These are phyloP conservation scores for Proterorhinus semilunaris DNA, from an alignment of 2,113 vertebrate species.

Conservation along the genomic window DNA sequence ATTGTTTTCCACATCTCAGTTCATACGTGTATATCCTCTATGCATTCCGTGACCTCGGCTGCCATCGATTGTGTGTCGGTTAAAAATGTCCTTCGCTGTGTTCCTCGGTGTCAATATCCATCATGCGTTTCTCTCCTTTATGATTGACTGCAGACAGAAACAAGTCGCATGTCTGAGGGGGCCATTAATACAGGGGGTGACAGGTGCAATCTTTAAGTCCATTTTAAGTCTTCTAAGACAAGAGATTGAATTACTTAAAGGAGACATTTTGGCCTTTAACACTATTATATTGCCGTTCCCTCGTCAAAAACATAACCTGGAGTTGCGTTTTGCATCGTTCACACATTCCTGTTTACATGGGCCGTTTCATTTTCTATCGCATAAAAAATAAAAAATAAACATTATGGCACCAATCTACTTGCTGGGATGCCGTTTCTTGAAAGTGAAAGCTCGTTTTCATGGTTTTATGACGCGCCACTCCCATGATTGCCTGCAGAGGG, in stretches of 20 bases:
- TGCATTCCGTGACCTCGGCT: conserved; percentile 34
- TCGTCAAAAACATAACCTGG: too few species aligned
- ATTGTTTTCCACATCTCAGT: background rate
- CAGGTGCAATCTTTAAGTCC: background rate
- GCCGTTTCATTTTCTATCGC: too few species aligned
- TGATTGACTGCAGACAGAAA: conserved; percentile 42
- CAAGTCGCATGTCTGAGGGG: conserved; percentile 25
- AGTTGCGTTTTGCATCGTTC: too few species aligned
- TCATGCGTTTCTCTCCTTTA: conserved; percentile 17
- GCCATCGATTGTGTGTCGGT: conserved; percentile 38
- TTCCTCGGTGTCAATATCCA: conserved; percentile 40
- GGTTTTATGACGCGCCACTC: too few species aligned
- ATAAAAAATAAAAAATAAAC: too few species aligned
- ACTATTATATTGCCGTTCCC: too few species aligned
- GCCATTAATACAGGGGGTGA: background rate
- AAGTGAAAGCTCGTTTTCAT: too few species aligned
- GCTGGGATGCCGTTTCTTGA: too few species aligned
- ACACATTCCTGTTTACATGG: too few species aligned
- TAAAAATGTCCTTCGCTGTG: conserved; percentile 33
- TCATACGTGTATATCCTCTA: conserved; percentile 23
- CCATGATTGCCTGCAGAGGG: too few species aligned
- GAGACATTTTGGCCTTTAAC: too few species aligned
- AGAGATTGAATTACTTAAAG: background rate
- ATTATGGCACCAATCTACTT: too few species aligned
- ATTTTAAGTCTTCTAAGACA: background rate